Base-by-base conservation (phyloP, 1,140 invertebrate genomes). In the Rhagoletis pomonella region DNA sequence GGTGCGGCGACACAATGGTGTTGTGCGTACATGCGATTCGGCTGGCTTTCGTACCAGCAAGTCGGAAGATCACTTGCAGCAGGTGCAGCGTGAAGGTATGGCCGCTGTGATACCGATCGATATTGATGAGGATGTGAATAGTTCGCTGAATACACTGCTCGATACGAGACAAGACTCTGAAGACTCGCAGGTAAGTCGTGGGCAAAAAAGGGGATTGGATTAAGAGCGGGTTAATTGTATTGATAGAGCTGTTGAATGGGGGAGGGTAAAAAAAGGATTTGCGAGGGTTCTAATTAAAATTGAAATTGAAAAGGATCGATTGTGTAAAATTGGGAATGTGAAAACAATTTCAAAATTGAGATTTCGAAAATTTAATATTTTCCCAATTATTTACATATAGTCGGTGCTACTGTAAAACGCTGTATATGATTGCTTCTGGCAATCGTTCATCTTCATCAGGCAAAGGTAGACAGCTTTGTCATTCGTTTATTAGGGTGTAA, bases 51-150 rank as follows among this genome's bases (percentile, higher is more conserved):
- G 97, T 64, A 97, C 97, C 50, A 97, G 96, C 88, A 95, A 96
- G 89, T 97, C 96, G 4, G 97, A 98, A 93, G 97, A 98, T 93
- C 97, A 98, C 90, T 93, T 98, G 87, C 97, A 97, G 93, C 94
- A 95, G 90, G 90, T 90, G 85, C 91, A 93, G 87, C 91, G 92
- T 69, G 92, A 93, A 85, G 91, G 90, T 88, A 91, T 93, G 86
- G 92, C 90, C 60, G 90, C 96, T 90, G 96, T 97, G 60, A 97
- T 97, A 87, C 97, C 97, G 89, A 97, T 98, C 89, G 97, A 98
- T 89, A 96, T 97, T 89, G 97, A 98, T 93, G 98, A 98, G 93
- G 97, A 98, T 93, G 96, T 98, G 88, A 98, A 97, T 90, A 98
- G 97, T 89, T 98, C 97, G 77, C 94, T 98, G 86, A 98, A 98